A percentile compares a stretch with the other conserved stretches of the same genome.
These are phyloP conservation scores for Buceros bicornis DNA, from an alignment of 2,797 vertebrate species.

Conservation along the genomic window DNA sequence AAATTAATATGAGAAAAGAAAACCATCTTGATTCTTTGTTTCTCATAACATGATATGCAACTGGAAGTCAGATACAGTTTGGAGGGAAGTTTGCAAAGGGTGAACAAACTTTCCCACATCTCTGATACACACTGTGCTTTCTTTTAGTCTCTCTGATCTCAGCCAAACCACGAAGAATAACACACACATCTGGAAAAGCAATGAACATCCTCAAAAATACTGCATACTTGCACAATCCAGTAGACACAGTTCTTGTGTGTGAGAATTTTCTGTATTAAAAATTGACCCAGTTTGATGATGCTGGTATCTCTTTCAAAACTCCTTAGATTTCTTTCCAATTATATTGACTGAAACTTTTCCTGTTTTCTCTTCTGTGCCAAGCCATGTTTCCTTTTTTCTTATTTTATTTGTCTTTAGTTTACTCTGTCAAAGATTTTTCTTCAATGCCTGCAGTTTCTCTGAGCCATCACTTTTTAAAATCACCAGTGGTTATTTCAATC, in stretches of 20 bases:
- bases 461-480: neutral
- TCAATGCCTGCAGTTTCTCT: neutral
- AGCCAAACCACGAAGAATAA: slow-evolving; percentile 64
- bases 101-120: slow-evolving; percentile 61
- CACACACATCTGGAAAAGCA: slow-evolving; percentile 55
- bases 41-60: neutral
- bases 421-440: neutral
- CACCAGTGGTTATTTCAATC: neutral
- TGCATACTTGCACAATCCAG: neutral
- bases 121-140: neutral
- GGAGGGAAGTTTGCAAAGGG: neutral
- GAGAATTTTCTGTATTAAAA: slow-evolving; percentile 34
- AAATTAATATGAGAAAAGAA: slow-evolving; percentile 11
- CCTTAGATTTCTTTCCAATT: neutral
- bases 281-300: neutral
- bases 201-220: slow-evolving; percentile 24
- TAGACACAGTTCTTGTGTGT: neutral
- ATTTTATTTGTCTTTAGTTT: neutral
- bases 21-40: neutral
- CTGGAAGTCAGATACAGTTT: neutral
- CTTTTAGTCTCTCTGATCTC: slow-evolving; percentile 2
- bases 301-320: neutral
- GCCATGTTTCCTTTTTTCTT: neutral
- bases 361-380: neutral
- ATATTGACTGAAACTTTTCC: neutral